Evolutionary conservation across 2,888 invertebrate genomes (phyloP).

Genomic region (Deroplatys truncata): DNA sequence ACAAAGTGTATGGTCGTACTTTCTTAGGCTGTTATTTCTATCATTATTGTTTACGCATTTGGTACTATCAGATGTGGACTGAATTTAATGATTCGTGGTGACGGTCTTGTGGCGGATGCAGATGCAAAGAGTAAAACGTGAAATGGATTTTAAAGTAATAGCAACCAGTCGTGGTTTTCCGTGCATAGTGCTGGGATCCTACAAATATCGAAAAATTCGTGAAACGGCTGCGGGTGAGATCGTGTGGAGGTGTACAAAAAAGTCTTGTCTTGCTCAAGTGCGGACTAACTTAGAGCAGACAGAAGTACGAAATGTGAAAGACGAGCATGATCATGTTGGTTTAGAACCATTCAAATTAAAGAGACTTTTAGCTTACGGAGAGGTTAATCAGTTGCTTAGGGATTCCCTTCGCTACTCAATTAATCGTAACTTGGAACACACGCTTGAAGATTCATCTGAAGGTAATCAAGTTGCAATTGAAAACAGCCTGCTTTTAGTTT

Average conservation of each 20-base stretch:
- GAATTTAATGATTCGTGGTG: not conserved
- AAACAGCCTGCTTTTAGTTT: not conserved
- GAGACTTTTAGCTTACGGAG: not conserved
- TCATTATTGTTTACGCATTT: not conserved
- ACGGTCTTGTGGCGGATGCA: too few relatives aligned
- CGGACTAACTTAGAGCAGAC: constrained; percentile 11
- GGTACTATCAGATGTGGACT: not conserved
- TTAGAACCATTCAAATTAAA: not conserved
- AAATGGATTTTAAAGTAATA: not conserved
- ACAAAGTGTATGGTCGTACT: not conserved
- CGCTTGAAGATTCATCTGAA: not conserved
- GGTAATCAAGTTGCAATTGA: not conserved
- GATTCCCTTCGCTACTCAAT: not conserved
- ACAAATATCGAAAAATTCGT: constrained; percentile 21
- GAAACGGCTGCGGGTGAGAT: constrained; percentile 1
- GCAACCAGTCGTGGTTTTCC: constrained; percentile 18
- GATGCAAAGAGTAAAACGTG: not conserved
- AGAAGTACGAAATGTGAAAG: not conserved
- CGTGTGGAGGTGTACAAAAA: constrained; percentile 23
- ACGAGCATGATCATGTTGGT: constrained; percentile 13
- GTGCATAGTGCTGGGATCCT: constrained; percentile 11
- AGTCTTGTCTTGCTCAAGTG: constrained; percentile 14
- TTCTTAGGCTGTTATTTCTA: not conserved
- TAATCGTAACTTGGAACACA: not conserved
- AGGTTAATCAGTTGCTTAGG: not conserved